Evolutionary conservation across 2,797 vertebrate genomes (phyloP).

Genomic region (Zalophus californianus): DNA sequence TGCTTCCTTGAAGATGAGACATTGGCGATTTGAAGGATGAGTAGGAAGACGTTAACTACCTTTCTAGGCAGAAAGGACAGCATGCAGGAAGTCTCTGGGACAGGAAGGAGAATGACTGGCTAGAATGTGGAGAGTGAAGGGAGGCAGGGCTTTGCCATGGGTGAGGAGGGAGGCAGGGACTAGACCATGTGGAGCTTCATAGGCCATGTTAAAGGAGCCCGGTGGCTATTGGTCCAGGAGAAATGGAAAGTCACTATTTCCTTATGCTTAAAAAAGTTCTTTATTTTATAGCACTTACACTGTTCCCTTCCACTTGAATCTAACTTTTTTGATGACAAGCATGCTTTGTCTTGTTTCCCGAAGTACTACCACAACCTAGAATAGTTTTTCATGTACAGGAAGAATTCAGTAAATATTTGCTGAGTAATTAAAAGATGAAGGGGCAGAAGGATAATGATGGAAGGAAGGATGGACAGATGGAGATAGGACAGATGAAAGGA

Average conservation of each 20-base stretch:
- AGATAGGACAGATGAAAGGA: not conserved
- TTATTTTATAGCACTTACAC: not conserved
- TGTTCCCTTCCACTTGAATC: not conserved
- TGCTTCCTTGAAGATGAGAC: not conserved
- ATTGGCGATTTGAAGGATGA: conserved; percentile 33
- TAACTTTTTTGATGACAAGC: conserved; percentile 9
- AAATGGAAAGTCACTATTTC: not conserved
- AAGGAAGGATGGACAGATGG: not conserved
- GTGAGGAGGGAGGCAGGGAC: not conserved
- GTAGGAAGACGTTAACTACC: not conserved
- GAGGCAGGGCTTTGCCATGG: not conserved
- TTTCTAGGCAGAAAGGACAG: not conserved
- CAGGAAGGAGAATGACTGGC: not conserved
- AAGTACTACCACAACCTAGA: not conserved
- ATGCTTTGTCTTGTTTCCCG: conserved; percentile 16
- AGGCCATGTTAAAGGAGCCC: not conserved
- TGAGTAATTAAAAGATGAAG: not conserved
- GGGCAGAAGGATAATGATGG: not conserved
- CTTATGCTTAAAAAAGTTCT: not conserved
- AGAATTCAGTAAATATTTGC: not conserved
- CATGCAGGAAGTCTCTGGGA: not conserved
- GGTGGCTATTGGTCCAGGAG: not conserved
- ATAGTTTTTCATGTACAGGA: not conserved
- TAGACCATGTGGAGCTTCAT: not conserved
- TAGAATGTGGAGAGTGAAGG: not conserved